These are phyloP conservation scores for Trachelipus rathkii DNA, from an alignment of 1,140 invertebrate species.

Conservation along the genomic window DNA sequence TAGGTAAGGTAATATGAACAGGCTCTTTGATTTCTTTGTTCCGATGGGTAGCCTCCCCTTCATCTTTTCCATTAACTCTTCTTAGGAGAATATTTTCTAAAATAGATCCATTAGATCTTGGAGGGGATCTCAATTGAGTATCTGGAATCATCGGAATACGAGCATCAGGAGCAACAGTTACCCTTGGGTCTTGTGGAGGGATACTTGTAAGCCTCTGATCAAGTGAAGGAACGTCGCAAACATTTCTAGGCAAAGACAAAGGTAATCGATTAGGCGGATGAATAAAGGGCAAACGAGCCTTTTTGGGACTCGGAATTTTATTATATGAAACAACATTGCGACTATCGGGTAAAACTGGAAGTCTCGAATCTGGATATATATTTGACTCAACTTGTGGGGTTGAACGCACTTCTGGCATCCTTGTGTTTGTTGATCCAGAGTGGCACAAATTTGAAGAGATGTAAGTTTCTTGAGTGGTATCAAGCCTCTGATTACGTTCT, in stretches of 20 bases:
- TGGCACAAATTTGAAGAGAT: constrained; percentile 1
- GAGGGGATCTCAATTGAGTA: constrained; percentile 29
- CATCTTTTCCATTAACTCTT: constrained; percentile 36
- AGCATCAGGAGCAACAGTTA: constrained; percentile 39
- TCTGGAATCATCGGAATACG: constrained; percentile 34
- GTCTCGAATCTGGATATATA: constrained; percentile 22
- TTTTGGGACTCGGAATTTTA: constrained; percentile 24
- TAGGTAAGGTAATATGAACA: constrained; percentile 38
- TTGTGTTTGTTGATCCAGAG: constrained; percentile 6
- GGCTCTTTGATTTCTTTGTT: constrained; percentile 32
- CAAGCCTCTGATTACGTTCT: constrained; percentile 34
- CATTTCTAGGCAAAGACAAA: not conserved
- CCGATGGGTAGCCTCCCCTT: constrained; percentile 32
- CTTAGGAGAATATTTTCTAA: constrained; percentile 41
- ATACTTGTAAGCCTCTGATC: constrained; percentile 23
- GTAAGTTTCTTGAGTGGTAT: constrained; percentile 32
- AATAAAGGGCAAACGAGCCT: not conserved
- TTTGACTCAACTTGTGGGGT: not conserved
- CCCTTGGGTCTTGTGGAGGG: constrained; percentile 41
- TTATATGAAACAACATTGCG: constrained; percentile 29
- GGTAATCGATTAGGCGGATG: not conserved
- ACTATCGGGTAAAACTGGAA: constrained; percentile 24
- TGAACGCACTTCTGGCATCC: not conserved
- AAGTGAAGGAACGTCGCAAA: not conserved
- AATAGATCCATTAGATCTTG: constrained; percentile 37